Percentiles rank a stretch among this genome's conserved stretches.
These are phyloP conservation scores for Grammomys dolichurus DNA, from an alignment of 2,113 vertebrate species.

Conservation along the genomic window DNA sequence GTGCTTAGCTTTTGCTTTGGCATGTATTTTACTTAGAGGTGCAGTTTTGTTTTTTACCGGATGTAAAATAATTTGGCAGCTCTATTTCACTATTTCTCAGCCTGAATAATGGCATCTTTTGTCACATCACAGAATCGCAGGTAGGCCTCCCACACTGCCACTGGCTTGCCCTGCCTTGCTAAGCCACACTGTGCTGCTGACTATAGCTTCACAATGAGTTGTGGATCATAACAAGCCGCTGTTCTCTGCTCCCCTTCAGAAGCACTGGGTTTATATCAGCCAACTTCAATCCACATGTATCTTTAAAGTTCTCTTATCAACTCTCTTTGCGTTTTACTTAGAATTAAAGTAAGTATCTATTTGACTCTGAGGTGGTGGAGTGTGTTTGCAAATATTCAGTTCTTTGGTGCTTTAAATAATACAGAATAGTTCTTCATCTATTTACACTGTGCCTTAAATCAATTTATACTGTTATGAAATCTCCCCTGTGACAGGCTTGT, in stretches of 20 bases:
- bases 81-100: neutral
- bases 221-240: too few relatives aligned
- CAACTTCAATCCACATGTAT: neutral
- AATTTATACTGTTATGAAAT: neutral
- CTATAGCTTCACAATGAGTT: neutral
- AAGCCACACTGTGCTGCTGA: too few relatives aligned
- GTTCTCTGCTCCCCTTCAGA: neutral
- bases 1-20: neutral
- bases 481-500: neutral
- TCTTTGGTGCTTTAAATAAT: neutral
- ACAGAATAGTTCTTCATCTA: neutral
- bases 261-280: neutral
- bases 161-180: neutral
- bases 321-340: neutral
- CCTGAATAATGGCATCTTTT: neutral
- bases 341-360: neutral
- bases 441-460: neutral
- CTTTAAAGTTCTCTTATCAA: neutral
- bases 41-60: neutral
- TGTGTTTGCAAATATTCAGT: neutral
- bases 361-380: neutral
- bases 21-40: neutral
- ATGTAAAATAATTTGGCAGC: neutral
- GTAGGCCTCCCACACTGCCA: neutral
- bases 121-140: neutral